Evolutionary conservation across 2,113 vertebrate species (phyloP).

Genomic region (Larimichthys polyactis): DNA sequence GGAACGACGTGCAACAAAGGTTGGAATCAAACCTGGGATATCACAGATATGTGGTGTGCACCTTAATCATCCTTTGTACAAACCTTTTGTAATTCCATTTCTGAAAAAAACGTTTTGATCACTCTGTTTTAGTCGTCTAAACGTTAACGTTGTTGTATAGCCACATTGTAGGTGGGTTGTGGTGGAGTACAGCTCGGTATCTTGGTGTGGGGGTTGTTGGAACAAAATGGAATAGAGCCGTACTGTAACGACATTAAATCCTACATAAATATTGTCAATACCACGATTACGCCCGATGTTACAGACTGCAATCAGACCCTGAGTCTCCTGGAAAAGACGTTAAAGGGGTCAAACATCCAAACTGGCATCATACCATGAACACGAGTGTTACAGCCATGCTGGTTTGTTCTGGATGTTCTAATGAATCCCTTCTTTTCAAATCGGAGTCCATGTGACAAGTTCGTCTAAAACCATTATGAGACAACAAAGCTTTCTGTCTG

Average conservation of each 20-base stretch:
- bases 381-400: background rate
- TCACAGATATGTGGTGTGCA: background rate
- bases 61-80: background rate
- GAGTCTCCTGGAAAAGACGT: slow-evolving; percentile 26
- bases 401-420: slow-evolving; percentile 17
- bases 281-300: background rate
- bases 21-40: background rate
- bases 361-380: background rate
- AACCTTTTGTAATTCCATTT: slow-evolving; percentile 3
- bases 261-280: slow-evolving; percentile 43
- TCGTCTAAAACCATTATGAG: slow-evolving; percentile 9
- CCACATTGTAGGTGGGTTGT: background rate
- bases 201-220: background rate
- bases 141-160: background rate
- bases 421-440: slow-evolving; percentile 26
- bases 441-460: slow-evolving; percentile 12
- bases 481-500: background rate
- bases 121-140: background rate
- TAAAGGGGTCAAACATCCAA: slow-evolving; percentile 12
- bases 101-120: background rate
- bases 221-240: background rate
- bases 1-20: background rate
- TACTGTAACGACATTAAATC: slow-evolving; percentile 36
- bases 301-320: slow-evolving; percentile 3
- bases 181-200: background rate